Base-by-base conservation (phyloP, 1,140 invertebrate genomes). In the Copidosoma floridanum region DNA sequence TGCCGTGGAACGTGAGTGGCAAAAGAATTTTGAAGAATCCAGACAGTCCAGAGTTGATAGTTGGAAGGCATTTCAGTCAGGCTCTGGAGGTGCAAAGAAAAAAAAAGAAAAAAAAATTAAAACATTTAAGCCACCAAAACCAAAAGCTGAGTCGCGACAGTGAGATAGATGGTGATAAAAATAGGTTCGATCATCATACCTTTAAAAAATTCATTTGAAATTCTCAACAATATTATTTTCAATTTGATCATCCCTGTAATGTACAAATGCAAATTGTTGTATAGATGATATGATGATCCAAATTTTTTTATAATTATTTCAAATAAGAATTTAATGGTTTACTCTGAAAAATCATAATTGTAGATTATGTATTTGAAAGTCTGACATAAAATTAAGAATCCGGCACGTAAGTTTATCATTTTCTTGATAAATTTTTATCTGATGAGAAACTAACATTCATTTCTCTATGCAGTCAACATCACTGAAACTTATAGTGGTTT, bases 11-110 rank as follows among this genome's bases (percentile, higher is more conserved):
- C 91, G 93, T 68, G 95, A 98, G 79, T 98, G 95, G 95, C 90
- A 96, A 62, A 94, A 96, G 73, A 99, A 98, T 82, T 99, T 96
- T 84, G 96, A 99, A 82, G 95, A 96, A 83, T 96, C 93, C 46
- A 84, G 95, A 66, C 93, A 97, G 82, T 94, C 89, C 53, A 82
- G 95, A 65, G 95, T 98, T 0, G 91, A 95, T 56, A 97, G 94
- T 78, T 98, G 95, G 96, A 93, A 97, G 75, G 90, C 86, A 40
- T 98, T 97, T 76, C 91, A 96, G 74, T 89, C 88, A 27, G 88
- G 85, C 44, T 84, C 84, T 68, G 84, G 82, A 55, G 85, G 83
- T 61, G 84, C 85, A 58, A 85, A 85, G 63, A 89, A 90, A 71
- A 84, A 85, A 65, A 89, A 90, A 67, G 81, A 82, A 35, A 89